Evolutionary conservation across 2,113 vertebrate genomes (phyloP), one percentile per base, ranked within the genome.

Genomic region (Corythornis madagascariensis): DNA sequence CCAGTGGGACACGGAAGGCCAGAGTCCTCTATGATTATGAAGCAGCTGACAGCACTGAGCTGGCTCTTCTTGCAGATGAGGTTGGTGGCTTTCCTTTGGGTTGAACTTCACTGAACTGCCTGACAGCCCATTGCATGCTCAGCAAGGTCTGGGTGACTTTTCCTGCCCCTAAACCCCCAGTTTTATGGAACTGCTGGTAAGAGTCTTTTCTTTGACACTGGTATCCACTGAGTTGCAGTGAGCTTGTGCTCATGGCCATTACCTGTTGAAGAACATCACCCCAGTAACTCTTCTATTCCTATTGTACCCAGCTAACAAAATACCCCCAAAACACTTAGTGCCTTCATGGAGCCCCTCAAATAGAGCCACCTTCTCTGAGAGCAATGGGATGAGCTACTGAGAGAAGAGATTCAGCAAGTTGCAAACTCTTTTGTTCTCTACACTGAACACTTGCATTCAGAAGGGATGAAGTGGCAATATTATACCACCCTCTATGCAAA

Each of bases 21-120:
- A 98, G 98, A 79, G 99, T 99, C 67, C 98, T 99, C 55, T 99
- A 99, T 0, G 99, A 99, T 95, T 99, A 99, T 0, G 99, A 99
- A 69, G 99, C 98, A 0, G 98, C 99, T 0, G 99, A 99, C 96
- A 99, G 98, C 95, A 99, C 97, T 1, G 99, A 99, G 97, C 98
- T 99, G 74, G 98, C 98, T 1, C 98, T 99, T 19, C 97, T 98
- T 5, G 99, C 99, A 2, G 99, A 99, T 10, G 99, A 99, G 99
- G 99, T 99, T 50, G 92, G 98, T 77, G 24, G 14, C 40, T 77
- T 63, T 40, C 13, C 56, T 28, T 38, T 13, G 24, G 2, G 5
- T 15, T 42, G 18, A 53, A 4, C 60, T 45, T 35, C 8, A 31
- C 28, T 47, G 0, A 22, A 15, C 13, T 66, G 57, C 61, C 59